Conservation (phyloP, 2,888 invertebrate genomes). For the Acanthosoma haemorrhoidale region DNA sequence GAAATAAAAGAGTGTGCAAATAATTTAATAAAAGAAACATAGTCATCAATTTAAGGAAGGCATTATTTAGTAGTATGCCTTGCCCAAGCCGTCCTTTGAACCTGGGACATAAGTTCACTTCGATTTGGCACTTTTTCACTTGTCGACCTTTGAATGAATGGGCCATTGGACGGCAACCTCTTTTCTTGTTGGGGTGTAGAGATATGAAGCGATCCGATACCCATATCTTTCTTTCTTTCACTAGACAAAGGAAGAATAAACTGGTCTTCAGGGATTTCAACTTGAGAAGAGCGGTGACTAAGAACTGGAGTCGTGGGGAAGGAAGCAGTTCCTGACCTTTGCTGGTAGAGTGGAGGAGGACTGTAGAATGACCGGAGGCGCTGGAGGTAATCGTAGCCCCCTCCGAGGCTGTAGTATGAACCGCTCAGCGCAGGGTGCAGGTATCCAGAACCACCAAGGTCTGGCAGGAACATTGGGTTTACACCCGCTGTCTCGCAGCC, state of each 20-base stretch:
- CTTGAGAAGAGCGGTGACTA: constrained; percentile 39
- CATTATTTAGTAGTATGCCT: constrained; percentile 76
- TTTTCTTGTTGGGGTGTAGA: constrained; percentile 15
- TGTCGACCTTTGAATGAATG: constrained; percentile 68
- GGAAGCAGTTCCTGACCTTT: constrained; percentile 38
- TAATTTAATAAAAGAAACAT: constrained; percentile 6
- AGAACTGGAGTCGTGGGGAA: constrained; percentile 47
- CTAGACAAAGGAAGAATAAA: constrained; percentile 60
- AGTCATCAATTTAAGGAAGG: not conserved
- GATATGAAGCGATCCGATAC: constrained; percentile 23
- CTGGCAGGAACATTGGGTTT: constrained; percentile 18
- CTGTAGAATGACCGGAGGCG: constrained; percentile 41
- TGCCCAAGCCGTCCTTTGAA: constrained; percentile 76
- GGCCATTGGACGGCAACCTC: constrained; percentile 49
- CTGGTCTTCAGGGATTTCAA: constrained; percentile 46
- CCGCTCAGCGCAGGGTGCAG: constrained; percentile 19
- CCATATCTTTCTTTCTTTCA: constrained; percentile 33
- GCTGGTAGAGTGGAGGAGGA: constrained; percentile 17
- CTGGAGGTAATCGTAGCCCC: constrained; percentile 42
- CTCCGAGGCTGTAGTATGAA: constrained; percentile 43
- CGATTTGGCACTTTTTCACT: constrained; percentile 82
- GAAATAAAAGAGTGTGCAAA: no score
- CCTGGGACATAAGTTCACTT: constrained; percentile 77
- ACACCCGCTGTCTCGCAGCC: constrained; percentile 11
- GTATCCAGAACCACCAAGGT: constrained; percentile 28